Conservation (phyloP, 1,140 invertebrate species). For the Drosophila seguyi region DNA sequence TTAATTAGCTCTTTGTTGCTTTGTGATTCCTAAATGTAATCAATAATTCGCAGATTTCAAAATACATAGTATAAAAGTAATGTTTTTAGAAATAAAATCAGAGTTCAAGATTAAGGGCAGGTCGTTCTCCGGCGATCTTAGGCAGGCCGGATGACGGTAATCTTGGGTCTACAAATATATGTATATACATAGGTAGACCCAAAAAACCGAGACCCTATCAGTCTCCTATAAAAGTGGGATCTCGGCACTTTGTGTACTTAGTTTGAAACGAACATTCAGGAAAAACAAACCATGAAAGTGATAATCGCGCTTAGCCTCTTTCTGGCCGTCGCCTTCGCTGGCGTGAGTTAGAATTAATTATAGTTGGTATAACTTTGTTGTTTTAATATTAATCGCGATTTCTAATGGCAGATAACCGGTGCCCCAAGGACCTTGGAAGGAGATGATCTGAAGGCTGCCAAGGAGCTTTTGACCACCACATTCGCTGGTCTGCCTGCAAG, state of each 20-base stretch:
- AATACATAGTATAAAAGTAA: not conserved
- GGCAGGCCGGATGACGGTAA: not conserved
- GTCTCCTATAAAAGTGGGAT: constrained; percentile 16
- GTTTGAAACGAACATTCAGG: constrained; percentile 4
- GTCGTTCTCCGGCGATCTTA: not conserved
- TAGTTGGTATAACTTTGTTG: rapidly evolving
- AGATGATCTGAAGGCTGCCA: not conserved
- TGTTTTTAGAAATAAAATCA: constrained; percentile 1
- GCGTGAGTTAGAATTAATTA: not conserved
- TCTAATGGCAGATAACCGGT: not conserved
- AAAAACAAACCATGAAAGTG: constrained; percentile 6
- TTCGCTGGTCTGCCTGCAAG: not conserved
- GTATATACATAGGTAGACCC: not conserved
- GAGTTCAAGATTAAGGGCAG: constrained; percentile 1
- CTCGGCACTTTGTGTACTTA: not conserved
- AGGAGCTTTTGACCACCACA: constrained; percentile 4
- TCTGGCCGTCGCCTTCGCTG: constrained; percentile 3
- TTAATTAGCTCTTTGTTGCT: not conserved
- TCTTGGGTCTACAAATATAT: not conserved
- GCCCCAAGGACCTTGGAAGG: not conserved
- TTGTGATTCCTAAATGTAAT: not conserved
- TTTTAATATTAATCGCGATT: no score
- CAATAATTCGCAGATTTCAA: not conserved
- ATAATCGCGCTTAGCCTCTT: constrained; percentile 5
- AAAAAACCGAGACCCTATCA: not conserved